phyloP scores from a whole-genome alignment of 2,888 invertebrate genomes.

The Perithous albicinctus region DNA sequence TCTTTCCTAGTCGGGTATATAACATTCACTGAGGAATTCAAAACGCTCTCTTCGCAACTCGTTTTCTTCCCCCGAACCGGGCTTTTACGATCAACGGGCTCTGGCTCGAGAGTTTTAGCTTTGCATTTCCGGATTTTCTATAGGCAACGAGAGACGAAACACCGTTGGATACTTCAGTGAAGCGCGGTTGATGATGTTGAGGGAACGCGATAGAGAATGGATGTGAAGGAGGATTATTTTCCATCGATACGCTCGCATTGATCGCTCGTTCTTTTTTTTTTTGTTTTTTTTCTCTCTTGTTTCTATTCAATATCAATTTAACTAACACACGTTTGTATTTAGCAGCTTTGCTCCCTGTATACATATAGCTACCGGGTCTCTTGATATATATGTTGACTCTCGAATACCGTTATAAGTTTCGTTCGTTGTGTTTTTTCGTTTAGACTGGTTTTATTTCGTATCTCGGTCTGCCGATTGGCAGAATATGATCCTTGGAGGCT shows the following conservation, averaged over 20 bases:
- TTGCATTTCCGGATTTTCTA: slow-evolving; percentile 53
- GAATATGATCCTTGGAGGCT: slow-evolving; percentile 56
- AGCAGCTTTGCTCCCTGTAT: slow-evolving; percentile 22
- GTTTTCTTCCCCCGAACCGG: slow-evolving; percentile 23
- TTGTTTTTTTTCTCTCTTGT: background rate
- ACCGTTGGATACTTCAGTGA: slow-evolving; percentile 30
- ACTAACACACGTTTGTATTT: slow-evolving; percentile 55
- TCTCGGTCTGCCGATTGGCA: slow-evolving; percentile 58
- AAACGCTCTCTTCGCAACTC: slow-evolving; percentile 34
- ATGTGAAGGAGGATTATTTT: slow-evolving; percentile 19
- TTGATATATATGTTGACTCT: slow-evolving; percentile 21
- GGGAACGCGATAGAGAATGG: background rate
- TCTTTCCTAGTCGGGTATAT: slow-evolving; percentile 31
- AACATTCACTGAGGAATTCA: slow-evolving; percentile 62
- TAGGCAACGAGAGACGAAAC: slow-evolving; percentile 23
- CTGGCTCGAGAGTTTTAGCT: slow-evolving; percentile 15
- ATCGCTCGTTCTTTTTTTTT: background rate
- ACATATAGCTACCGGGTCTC: background rate
- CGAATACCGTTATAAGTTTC: slow-evolving; percentile 70
- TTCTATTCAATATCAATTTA: slow-evolving; percentile 33
- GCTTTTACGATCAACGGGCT: slow-evolving; percentile 51
- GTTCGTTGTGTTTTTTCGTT: slow-evolving; percentile 64
- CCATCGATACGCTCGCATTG: slow-evolving; percentile 13
- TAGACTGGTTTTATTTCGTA: too few species aligned
- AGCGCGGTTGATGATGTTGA: background rate